phyloP scores from a whole-genome alignment of 2,888 invertebrate species.

The Microplitis manilae region DNA sequence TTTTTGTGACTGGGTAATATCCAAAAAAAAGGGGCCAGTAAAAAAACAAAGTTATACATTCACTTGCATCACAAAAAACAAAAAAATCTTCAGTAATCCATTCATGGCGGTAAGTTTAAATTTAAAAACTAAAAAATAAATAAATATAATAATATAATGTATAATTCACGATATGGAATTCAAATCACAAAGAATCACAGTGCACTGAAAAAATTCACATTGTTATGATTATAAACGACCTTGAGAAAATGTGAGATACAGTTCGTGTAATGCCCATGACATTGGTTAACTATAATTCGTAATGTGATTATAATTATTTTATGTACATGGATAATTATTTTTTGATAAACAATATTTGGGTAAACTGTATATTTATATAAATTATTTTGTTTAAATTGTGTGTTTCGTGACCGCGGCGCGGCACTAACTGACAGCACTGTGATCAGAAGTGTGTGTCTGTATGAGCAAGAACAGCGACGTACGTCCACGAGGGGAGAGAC shows the following conservation, averaged over 20 bases:
- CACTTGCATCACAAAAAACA: background rate
- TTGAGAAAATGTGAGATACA: slow-evolving; percentile 2
- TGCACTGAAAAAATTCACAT: slow-evolving; percentile 22
- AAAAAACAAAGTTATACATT: background rate
- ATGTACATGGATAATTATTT: background rate
- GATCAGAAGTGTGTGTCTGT: background rate
- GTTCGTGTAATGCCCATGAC: slow-evolving; percentile 20
- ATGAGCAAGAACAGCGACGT: slow-evolving; percentile 3
- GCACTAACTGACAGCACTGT: slow-evolving; percentile 67
- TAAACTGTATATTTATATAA: background rate
- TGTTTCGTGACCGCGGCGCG: slow-evolving; percentile 66
- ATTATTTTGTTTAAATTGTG: slow-evolving; percentile 8
- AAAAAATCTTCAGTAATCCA: background rate
- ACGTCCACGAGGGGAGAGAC: slow-evolving; percentile 29
- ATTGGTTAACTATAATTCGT: slow-evolving; percentile 7
- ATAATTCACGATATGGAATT: background rate
- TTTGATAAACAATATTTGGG: background rate
- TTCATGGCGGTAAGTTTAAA: background rate
- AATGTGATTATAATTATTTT: background rate
- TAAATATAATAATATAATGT: slow-evolving; percentile 5
- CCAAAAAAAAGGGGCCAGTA: background rate
- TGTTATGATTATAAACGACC: slow-evolving; percentile 28
- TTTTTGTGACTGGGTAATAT: slow-evolving; percentile 6
- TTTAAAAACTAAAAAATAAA: slow-evolving; percentile 21
- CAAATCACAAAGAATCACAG: slow-evolving; percentile 28